phyloP scores from a whole-genome alignment of 2,797 vertebrate species.

The Myoxocephalus aenaeus region DNA sequence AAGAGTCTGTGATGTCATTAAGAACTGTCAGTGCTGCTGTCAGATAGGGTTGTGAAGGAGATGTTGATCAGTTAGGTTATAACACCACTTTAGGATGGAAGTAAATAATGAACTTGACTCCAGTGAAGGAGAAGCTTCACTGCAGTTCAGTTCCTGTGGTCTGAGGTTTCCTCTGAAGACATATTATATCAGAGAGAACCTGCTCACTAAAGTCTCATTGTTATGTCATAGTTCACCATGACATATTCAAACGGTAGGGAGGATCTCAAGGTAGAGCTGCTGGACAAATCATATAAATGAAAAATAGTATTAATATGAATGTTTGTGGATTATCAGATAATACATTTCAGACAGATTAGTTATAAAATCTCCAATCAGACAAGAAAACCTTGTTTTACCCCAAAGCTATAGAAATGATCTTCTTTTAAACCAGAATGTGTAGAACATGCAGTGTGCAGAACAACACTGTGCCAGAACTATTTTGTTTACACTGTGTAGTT shows the following conservation, averaged over 20 bases:
- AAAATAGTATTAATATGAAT: neutral
- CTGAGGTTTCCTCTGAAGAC: conserved; percentile 3
- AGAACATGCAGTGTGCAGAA: neutral
- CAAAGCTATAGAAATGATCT: neutral
- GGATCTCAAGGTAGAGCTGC: neutral
- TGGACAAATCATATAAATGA: neutral
- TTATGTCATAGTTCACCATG: neutral
- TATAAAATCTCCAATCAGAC: neutral
- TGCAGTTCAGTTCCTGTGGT: neutral
- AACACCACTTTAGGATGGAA: neutral
- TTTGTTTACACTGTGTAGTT: neutral
- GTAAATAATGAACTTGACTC: neutral
- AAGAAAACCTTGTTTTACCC: neutral
- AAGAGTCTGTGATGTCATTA: neutral
- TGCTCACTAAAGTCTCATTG: neutral
- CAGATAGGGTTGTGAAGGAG: too few species aligned
- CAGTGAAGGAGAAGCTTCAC: neutral
- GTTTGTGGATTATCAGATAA: neutral
- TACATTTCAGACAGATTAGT: neutral
- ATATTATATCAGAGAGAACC: conserved; percentile 8
- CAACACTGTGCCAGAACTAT: neutral
- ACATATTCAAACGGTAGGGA: neutral
- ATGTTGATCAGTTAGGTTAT: neutral
- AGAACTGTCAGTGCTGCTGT: neutral
- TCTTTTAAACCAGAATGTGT: neutral